Percentiles rank a stretch among this genome's conserved stretches.
Conservation (phyloP, 2,113 vertebrate species). For the Ammodytes dubius region DNA sequence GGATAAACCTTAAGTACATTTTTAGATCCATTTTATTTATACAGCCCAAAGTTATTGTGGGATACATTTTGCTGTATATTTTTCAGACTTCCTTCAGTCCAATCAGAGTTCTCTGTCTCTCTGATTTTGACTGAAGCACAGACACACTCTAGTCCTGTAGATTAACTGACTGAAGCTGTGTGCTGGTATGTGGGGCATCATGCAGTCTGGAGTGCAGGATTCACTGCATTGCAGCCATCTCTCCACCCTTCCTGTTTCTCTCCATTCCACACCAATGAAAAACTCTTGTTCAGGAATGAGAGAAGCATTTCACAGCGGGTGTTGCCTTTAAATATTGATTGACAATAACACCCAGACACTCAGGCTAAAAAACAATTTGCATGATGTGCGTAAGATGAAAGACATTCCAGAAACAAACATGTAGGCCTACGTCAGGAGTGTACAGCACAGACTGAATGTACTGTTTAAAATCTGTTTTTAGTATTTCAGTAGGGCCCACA, state of each 20-base stretch:
- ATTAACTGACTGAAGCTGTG: not conserved
- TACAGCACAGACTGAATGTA: not conserved
- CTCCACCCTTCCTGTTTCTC: constrained; percentile 24
- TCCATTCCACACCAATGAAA: constrained; percentile 30
- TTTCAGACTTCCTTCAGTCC: not conserved
- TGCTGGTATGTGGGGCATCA: constrained; percentile 7
- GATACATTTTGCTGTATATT: not conserved
- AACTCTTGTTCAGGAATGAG: not conserved
- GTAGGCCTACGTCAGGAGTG: not conserved
- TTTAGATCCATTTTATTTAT: too few species aligned
- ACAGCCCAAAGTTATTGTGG: not conserved
- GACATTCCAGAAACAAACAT: not conserved
- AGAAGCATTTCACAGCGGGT: not conserved
- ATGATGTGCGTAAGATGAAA: not conserved
- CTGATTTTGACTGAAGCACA: not conserved
- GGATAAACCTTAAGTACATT: too few species aligned
- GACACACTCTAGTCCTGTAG: not conserved
- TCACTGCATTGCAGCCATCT: not conserved
- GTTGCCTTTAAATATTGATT: constrained; percentile 9
- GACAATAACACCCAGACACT: constrained; percentile 1
- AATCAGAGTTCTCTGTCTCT: not conserved
- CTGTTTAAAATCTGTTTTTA: not conserved
- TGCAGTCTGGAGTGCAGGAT: not conserved
- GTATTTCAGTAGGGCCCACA: not conserved
- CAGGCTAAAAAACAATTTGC: not conserved